Base-by-base conservation (phyloP, 2,888 invertebrate species). In the Lasioglossum malachurum region DNA sequence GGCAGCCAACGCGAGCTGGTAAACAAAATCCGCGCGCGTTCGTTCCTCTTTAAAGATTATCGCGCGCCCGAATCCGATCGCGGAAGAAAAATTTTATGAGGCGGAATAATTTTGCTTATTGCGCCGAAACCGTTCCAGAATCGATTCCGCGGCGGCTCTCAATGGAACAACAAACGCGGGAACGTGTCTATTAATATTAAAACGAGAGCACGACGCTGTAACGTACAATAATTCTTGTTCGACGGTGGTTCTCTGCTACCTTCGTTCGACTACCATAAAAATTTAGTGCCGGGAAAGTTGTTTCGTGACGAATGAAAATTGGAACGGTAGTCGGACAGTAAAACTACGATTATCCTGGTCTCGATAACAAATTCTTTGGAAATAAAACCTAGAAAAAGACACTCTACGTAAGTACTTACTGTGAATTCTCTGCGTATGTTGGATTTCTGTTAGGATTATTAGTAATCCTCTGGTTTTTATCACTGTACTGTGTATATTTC, bases 51-150 rank as follows among this genome's bases (percentile, higher is more conserved):
- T 86, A 78, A 75, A 75, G 46, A 64, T 80, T 78, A 84, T 86
- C 73, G 49, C 38, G 27, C n/a, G 35, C 14, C 57, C 57, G 44
- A 27, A 67, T 76, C 27, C 49, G 44, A 76, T 46, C 60, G 49
- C 16, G 35, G 76, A 41, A 60, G 78, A 53, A 71, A 79, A 71
- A 81, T 75, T 78, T 81, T 53, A 76, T 73, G 75, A 60, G 49
- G 8, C 14, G 72, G 81, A 82, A 78, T 78, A 81, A 81, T 85
- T 80, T 76, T 75, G 64, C 80, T 85, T 80, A 81, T 85, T 85
- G 75, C 38, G 8, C 23, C 31, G 75, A 53, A 14, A 79, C 46
- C 69, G 73, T 79, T 73, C 57, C 38, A 41, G 41, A 49, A 83
- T 83, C 75, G 83, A 76, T 75, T 75, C 46, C 60, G 79, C 16